phyloP scores from a whole-genome alignment of 2,888 invertebrate species.

The Tipula vernalis region DNA sequence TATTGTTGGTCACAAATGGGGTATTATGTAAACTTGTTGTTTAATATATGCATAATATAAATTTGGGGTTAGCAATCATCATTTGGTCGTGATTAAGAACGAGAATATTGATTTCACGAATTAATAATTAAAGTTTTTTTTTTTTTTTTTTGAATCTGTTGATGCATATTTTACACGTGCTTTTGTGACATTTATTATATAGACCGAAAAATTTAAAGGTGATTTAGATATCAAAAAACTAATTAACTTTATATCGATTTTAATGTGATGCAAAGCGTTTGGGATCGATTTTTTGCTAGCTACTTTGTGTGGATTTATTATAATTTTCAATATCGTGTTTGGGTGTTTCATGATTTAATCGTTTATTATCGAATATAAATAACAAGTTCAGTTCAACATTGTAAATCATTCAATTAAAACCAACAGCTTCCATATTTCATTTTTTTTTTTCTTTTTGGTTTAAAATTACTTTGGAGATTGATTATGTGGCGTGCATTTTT shows the following conservation, averaged over 20 bases:
- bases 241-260: not conserved
- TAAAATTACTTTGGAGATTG: too few species aligned
- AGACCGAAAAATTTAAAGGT: not conserved
- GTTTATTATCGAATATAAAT: not conserved
- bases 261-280: not conserved
- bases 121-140: not conserved
- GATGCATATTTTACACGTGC: not conserved
- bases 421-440: not conserved
- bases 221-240: not conserved
- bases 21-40: not conserved
- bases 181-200: not conserved
- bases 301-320: not conserved
- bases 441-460: too few species aligned
- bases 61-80: not conserved
- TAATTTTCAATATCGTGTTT: not conserved
- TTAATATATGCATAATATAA: not conserved
- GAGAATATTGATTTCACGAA: not conserved
- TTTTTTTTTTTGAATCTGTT: not conserved
- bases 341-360: not conserved
- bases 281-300: not conserved
- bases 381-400: not conserved
- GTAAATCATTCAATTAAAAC: not conserved
- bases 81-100: not conserved
- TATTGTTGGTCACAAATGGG: not conserved
- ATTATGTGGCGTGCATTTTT: too few species aligned